Percentiles rank a stretch among this genome's conserved stretches.
These are phyloP conservation scores for Dorcus hopei DNA, from an alignment of 2,888 invertebrate species.

Conservation along the genomic window DNA sequence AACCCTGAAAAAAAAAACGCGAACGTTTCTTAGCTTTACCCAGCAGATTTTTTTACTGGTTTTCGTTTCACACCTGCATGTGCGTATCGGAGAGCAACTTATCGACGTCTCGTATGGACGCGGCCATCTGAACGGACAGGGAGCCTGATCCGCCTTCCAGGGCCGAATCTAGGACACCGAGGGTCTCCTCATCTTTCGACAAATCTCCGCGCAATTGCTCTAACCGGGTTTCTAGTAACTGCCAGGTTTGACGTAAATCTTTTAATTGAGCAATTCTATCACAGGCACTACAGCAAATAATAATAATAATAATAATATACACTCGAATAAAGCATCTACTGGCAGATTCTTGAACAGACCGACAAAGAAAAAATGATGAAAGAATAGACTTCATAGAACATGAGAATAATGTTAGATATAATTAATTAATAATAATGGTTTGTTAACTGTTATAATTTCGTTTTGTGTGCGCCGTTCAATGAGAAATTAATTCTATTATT, in stretches of 20 bases:
- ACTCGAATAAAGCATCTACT: background rate
- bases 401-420: background rate
- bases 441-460: background rate
- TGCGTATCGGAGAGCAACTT: slow-evolving; percentile 54
- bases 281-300: slow-evolving; percentile 56
- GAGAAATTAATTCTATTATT: no score
- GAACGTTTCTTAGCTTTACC: background rate
- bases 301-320: background rate
- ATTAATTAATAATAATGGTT: no score
- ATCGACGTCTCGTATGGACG: slow-evolving; percentile 53
- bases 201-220: slow-evolving; percentile 74
- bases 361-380: no score
- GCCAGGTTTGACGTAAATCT: slow-evolving; percentile 69
- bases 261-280: slow-evolving; percentile 70
- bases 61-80: slow-evolving; percentile 42
- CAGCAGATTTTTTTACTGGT: no score
- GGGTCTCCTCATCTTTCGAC: slow-evolving; percentile 65
- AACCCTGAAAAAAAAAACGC: slow-evolving; percentile 44
- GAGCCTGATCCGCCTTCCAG: slow-evolving; percentile 44
- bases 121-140: slow-evolving; percentile 52
- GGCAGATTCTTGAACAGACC: background rate
- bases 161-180: slow-evolving; percentile 53
- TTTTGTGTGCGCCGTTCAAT: no score
- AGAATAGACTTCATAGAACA: background rate
- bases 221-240: slow-evolving; percentile 72